phyloP scores from a whole-genome alignment of 2,888 invertebrate genomes.

The Hyppa rectilinea region DNA sequence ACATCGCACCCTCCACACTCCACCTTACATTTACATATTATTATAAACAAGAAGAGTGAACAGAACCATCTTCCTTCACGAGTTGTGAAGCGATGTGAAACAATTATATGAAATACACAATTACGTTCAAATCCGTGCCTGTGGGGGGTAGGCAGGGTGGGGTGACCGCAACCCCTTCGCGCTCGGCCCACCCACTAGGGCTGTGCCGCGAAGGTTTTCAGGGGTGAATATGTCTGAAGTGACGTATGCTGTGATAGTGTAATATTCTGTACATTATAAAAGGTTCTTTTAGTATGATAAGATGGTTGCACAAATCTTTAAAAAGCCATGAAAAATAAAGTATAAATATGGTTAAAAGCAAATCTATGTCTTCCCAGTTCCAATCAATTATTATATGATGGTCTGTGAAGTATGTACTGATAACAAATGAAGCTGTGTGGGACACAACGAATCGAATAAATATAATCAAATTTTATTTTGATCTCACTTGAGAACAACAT shows the following conservation, averaged over 20 bases:
- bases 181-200: constrained; percentile 61
- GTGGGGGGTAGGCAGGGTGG: constrained; percentile 50
- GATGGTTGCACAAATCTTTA: too few relatives aligned
- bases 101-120: constrained; percentile 74
- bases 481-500: too few relatives aligned
- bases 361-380: background rate
- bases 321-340: too few relatives aligned
- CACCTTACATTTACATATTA: constrained; percentile 38
- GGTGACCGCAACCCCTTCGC: constrained; percentile 68
- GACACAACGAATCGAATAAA: too few relatives aligned
- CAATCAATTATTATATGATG: background rate
- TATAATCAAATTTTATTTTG: too few relatives aligned
- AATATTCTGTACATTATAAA: too few relatives aligned
- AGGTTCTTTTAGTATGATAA: too few relatives aligned
- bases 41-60: constrained; percentile 36
- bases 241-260: constrained; percentile 14
- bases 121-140: constrained; percentile 70
- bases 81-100: constrained; percentile 72
- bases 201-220: constrained; percentile 42
- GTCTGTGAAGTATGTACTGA: background rate
- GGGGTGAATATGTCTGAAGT: constrained; percentile 12
- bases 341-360: too few relatives aligned
- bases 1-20: background rate
- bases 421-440: too few relatives aligned
- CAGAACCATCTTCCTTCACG: constrained; percentile 46